Percentiles rank a stretch among this genome's conserved stretches.
These are phyloP conservation scores for Characodon lateralis DNA, from an alignment of 2,797 vertebrate genomes.

Conservation along the genomic window DNA sequence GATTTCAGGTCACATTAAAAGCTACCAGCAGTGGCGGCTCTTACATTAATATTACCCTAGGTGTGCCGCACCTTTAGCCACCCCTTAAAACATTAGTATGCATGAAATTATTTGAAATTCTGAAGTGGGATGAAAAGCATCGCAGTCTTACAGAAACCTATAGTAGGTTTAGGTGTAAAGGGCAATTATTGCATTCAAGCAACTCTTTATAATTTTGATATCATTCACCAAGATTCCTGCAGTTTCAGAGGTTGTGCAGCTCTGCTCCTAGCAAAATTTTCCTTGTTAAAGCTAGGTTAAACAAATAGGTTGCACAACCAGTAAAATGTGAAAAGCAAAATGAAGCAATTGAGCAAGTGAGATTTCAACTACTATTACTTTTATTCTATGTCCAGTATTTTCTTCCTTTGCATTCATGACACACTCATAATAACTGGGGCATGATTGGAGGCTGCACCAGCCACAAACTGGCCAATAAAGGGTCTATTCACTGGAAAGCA, in stretches of 20 bases:
- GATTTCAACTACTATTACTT: not conserved
- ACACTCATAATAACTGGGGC: not conserved
- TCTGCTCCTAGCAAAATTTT: not conserved
- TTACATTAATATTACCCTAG: not conserved
- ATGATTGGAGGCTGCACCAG: not conserved
- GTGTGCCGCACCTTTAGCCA: not conserved
- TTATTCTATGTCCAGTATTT: not conserved
- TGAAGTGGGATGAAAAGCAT: not conserved
- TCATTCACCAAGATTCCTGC: not conserved
- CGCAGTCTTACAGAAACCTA: not conserved
- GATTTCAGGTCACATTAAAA: not conserved
- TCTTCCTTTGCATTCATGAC: not conserved
- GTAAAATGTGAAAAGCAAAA: not conserved
- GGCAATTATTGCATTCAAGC: not conserved
- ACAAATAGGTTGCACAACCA: not conserved
- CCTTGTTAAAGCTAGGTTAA: not conserved
- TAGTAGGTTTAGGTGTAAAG: not conserved
- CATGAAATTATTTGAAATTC: not conserved
- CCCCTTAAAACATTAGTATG: not conserved
- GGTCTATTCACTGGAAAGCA: not conserved
- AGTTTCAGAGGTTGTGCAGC: not conserved
- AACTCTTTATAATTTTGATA: not conserved
- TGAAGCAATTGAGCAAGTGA: too few species aligned
- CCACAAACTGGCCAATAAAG: not conserved
- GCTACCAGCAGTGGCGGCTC: not conserved